A percentile compares a stretch with the other conserved stretches of the same genome.
phyloP scores from a whole-genome alignment of 2,113 vertebrate genomes.

The Percopsis transmontana region DNA sequence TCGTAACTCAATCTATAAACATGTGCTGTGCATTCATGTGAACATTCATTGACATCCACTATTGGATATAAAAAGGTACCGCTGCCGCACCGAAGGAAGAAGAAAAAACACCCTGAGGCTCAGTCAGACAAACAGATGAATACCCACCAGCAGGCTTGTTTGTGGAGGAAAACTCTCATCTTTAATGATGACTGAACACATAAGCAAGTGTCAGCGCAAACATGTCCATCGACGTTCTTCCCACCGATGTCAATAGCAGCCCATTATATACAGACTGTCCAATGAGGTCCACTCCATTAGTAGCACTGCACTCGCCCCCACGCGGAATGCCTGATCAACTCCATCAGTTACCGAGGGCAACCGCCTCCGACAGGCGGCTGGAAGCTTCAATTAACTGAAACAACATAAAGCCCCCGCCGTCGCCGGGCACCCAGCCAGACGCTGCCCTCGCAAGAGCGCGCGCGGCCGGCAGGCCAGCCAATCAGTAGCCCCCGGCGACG shows the following conservation, averaged over 20 bases:
- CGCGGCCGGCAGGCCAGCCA: too few species aligned
- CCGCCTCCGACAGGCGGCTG: slow-evolving; percentile 33
- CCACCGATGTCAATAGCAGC: slow-evolving; percentile 62
- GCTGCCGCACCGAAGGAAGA: not conserved
- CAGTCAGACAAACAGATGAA: slow-evolving; percentile 12
- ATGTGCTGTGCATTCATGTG: not conserved
- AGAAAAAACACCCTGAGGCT: not conserved
- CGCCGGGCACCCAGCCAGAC: too few species aligned
- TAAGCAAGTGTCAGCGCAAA: slow-evolving; percentile 68
- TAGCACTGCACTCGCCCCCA: slow-evolving; percentile 34
- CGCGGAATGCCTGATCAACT: slow-evolving; percentile 51
- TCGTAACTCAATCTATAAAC: not conserved
- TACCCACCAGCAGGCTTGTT: slow-evolving; percentile 15
- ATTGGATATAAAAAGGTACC: not conserved
- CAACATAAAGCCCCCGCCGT: not conserved
- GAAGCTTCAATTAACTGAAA: slow-evolving; percentile 31
- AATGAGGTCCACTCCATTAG: slow-evolving; percentile 56
- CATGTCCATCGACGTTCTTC: slow-evolving; percentile 66
- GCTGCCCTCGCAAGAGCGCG: too few species aligned
- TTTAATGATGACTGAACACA: slow-evolving; percentile 43
- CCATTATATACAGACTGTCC: slow-evolving; percentile 68
- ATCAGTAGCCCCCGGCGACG: slow-evolving; percentile 51
- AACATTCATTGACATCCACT: slow-evolving; percentile 2
- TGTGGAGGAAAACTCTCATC: slow-evolving; percentile 44
- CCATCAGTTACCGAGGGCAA: slow-evolving; percentile 50